Base-by-base conservation (phyloP, 1,140 invertebrate genomes). In the Leguminivora glycinivorella region DNA sequence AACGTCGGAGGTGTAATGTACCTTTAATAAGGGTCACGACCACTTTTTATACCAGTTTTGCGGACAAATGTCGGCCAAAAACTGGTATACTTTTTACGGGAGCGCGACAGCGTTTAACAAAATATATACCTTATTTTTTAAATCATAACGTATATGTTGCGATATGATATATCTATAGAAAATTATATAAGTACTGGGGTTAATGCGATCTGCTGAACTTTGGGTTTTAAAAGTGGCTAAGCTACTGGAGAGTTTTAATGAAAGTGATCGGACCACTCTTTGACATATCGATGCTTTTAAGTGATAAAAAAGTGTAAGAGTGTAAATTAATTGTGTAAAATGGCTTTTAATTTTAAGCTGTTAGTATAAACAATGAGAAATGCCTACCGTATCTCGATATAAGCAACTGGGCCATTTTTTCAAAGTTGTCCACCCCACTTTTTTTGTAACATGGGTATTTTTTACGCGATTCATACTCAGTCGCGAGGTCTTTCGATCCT, bases 1-100 rank as follows among this genome's bases (percentile, higher is more conserved):
- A 52, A 29, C 58, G 31, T 29, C 58, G n/a, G 5, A 63, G 26
- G 58, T 63, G 25, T 52, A 52, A 52, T 52, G 47, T 52, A 22
- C 47, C 47, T 52, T 63, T 63, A 29, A 63, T 17, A 29, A 63
- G 58, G 58, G 58, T 63, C 58, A 34, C 17, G 29, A 9, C 25
- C n/a, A 17, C 58, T 63, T 63, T 63, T 63, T 29, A 29, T 29
- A 29, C 58, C 58, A 63, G 58, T 63, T 63, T 63, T 29, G 29
- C 17, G 9, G n/a, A n/a, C n/a, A 63, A 29, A 26, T 63, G n/a
- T 26, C 26, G 58, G 14, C 58, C 26, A 29, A 34, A 29, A 63
- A 63, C n/a, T 63, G 58, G 47, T 52, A 52, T 52, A 22, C 17
- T 52, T 52, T 52, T 52, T 22, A 43, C 40, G 43, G 4, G n/a